Conservation (phyloP, 2,888 invertebrate species). For the Yponomeuta sedellus region DNA sequence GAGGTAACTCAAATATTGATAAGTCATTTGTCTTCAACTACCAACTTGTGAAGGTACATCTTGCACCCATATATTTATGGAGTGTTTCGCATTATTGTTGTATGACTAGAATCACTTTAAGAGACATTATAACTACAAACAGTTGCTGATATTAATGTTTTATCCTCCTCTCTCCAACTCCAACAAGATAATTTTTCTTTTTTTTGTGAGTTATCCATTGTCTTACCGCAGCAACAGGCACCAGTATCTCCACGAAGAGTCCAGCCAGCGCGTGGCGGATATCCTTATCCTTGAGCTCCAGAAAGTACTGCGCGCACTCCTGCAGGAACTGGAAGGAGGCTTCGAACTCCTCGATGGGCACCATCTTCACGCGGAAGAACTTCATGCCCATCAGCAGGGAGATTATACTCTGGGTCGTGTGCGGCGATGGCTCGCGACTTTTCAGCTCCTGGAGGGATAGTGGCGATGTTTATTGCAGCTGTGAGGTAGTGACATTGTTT, state of each 20-base stretch:
- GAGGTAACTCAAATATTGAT: no score
- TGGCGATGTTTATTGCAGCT: background rate
- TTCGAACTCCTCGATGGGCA: conserved; percentile 99
- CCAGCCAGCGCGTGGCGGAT: conserved; percentile 98
- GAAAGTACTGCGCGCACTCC: conserved; percentile 97
- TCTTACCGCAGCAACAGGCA: conserved; percentile 96
- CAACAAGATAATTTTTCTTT: no score
- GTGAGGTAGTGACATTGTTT: background rate
- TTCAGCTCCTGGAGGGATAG: conserved; percentile 65
- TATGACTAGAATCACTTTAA: no score
- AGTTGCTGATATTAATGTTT: no score
- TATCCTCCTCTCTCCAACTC: no score
- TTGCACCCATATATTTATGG: no score
- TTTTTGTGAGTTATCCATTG: no score
- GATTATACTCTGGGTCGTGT: conserved; percentile 95
- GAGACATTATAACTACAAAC: no score
- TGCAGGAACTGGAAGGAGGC: conserved; percentile 99
- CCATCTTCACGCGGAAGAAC: conserved; percentile 96
- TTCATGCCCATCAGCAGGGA: conserved; percentile 99
- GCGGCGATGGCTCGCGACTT: conserved; percentile 91
- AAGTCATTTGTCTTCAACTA: no score
- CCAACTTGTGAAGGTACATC: no score
- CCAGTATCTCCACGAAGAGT: conserved; percentile 97
- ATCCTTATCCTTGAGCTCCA: conserved; percentile 98
- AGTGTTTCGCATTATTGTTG: no score